Conservation (phyloP, 2,113 vertebrate genomes). For the Pseudolaguvia tuberculata region DNA sequence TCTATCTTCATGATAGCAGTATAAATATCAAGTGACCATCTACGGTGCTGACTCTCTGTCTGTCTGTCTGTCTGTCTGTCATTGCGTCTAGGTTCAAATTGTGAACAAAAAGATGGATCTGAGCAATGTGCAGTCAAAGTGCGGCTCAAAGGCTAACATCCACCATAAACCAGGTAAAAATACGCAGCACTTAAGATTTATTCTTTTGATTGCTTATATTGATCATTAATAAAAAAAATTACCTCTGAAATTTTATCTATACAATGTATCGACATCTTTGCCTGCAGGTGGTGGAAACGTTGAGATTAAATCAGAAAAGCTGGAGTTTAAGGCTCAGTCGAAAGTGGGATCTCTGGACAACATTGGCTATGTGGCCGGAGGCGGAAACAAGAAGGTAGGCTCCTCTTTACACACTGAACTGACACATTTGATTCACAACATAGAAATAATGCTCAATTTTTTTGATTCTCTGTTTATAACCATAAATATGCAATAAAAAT, state of each 20-base stretch:
- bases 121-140: conserved; percentile 83
- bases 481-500: not conserved
- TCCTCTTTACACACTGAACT: not conserved
- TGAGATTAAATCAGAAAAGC: conserved; percentile 90
- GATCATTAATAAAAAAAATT: not conserved
- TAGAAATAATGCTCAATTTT: too few relatives aligned
- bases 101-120: conserved; percentile 83
- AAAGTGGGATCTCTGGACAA: conserved; percentile 92
- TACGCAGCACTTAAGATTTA: not conserved
- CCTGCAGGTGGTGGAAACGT: conserved; percentile 81
- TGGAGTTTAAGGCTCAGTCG: conserved; percentile 85
- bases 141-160: conserved; percentile 82
- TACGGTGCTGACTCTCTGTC: too few relatives aligned
- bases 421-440: not conserved
- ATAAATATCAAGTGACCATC: too few relatives aligned
- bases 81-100: conserved; percentile 73
- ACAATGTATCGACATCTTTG: not conserved
- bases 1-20: too few relatives aligned
- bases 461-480: not conserved
- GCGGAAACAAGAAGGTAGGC: conserved; percentile 84
- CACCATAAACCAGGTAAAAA: conserved; percentile 84
- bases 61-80: too few relatives aligned
- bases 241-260: not conserved
- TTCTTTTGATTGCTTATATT: not conserved
- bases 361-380: conserved; percentile 80